Evolutionary conservation across 92 coral and sea anemone genomes (phyloP), one percentile per base, ranked within the genome.

Genomic region (Epizoanthus stellaris): DNA sequence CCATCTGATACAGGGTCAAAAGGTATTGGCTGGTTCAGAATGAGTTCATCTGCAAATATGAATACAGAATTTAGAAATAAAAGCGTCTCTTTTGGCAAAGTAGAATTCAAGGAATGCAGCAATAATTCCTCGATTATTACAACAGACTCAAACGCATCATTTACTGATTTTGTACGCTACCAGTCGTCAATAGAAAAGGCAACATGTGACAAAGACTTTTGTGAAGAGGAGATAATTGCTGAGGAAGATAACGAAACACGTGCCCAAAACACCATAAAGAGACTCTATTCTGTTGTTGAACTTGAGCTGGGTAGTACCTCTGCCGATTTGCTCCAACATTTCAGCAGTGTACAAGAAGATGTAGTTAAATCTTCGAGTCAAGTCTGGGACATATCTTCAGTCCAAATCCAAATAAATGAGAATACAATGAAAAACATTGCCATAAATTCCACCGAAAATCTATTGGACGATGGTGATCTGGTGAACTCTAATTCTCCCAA

Each of bases 1-100:
- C 14, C 56, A 52, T 52, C 56, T 52, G 15, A 52, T 52, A 52
- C 14, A 52, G 3, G 56, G 15, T 52, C 56, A 52, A 12, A 52
- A 52, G 56, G 12, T 52, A 3, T 52, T 52, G 56, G 56, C 14
- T 0, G 14, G 10, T 12, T 52, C 2, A 52, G 56, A 52, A 52
- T 52, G 56, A 45, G 52, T 45, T 45, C 52, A 66, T 23, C 70
- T 19, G 12, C 70, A 1, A 21, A 23, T 66, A 23, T 39, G 6
- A 67, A 23, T 4, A 10, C 72, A 23, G 16, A 15, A 4, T 25
- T 67, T 13, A 34, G 17, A 67, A 67, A 67, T 10, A 67, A 67
- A 67, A 67, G 72, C 16, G 72, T 67, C 23, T 67, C 72, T 36
- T 67, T 67, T 34, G 45, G 72, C 30, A 67, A 34, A 36, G 45